These are phyloP conservation scores for Nothocercus julius DNA, from an alignment of 2,113 vertebrate genomes.

Conservation along the genomic window DNA sequence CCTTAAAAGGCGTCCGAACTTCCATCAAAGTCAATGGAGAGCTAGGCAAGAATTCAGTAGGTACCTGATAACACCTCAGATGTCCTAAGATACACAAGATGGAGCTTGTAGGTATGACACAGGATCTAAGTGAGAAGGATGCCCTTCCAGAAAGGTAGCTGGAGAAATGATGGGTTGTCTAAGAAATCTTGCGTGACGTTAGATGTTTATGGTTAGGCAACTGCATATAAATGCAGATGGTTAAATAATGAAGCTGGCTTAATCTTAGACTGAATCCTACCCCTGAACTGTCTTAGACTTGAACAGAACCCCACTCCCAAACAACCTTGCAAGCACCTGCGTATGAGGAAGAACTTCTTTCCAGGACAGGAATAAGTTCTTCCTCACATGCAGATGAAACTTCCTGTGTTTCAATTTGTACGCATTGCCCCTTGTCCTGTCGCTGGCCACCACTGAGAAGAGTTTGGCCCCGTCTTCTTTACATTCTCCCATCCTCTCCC, in stretches of 20 bases:
- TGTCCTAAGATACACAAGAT: neutral
- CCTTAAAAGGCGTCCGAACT: neutral
- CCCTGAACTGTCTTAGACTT: neutral
- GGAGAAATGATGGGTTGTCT: neutral
- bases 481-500: too few relatives aligned
- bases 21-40: neutral
- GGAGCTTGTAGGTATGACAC: neutral
- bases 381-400: too few relatives aligned
- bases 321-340: neutral
- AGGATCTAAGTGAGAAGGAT: neutral
- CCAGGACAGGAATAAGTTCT: too few relatives aligned
- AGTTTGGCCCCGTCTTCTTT: too few relatives aligned
- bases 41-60: neutral
- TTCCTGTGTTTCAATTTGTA: too few relatives aligned
- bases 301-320: neutral
- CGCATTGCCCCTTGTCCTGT: too few relatives aligned
- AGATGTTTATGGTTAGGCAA: neutral
- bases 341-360: neutral
- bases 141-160: neutral
- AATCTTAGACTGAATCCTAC: neutral
- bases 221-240: neutral
- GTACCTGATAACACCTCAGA: neutral
- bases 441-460: too few relatives aligned
- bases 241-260: neutral
- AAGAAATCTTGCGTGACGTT: neutral